Evolutionary conservation across 2,797 vertebrate genomes (phyloP), one percentile per base, ranked within the genome.

Genomic region (Melopsittacus undulatus): DNA sequence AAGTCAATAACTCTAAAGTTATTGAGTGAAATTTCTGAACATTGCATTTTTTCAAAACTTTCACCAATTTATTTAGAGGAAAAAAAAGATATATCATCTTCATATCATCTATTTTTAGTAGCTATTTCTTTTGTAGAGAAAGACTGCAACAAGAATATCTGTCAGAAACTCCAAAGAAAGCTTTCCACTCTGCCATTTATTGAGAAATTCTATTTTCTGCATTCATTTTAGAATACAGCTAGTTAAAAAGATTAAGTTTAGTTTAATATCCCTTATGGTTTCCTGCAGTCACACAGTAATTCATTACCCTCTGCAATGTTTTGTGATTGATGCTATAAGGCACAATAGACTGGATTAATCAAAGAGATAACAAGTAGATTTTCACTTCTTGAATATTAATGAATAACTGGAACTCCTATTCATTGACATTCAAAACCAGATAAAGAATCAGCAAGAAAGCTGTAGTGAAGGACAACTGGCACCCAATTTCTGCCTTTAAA

Each of bases 301-400:
- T 96, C 87, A 94, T 95, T 95, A 92, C 61, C 23, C 74, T 89
- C 54, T 88, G 59, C 74, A 94, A 75, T 89, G 51, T 91, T 94
- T 92, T 90, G 63, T 87, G 86, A 95, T 92, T 92, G 89, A 91
- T 95, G 75, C 68, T 92, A 68, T 89, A 77, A 83, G 62, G 64
- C 80, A 96, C 95, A 95, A 94, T 80, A 90, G 85, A 24, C 64
- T n/a, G 43, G 87, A 95, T 96, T 94, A 94, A 93, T 92, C 96
- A 95, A 85, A 94, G 68, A 69, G 80, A 95, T 96, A 96, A 96
- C 83, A 95, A 90, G 74, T 49, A 84, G 75, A 85, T 94, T 92
- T 94, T 94, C 59, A 87, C 75, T 73, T 79, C 73, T 96, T 94
- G 89, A 95, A 94, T 94, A 94, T 93, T 94, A 96, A 97, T 94